phyloP scores from a whole-genome alignment of 2,113 vertebrate species.

The Coracopsis vasa region DNA sequence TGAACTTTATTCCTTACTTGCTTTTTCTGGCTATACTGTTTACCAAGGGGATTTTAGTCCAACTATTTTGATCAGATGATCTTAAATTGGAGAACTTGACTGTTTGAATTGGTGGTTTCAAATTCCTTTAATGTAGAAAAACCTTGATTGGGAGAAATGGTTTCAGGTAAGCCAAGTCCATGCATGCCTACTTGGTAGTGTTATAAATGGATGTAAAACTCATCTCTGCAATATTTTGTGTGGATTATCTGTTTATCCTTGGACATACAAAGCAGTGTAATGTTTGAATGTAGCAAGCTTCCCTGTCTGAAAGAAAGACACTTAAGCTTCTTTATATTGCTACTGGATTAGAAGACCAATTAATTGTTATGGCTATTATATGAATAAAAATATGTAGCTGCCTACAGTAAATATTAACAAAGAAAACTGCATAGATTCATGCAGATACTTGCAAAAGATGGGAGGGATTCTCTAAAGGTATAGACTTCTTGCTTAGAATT shows the following conservation, averaged over 20 bases:
- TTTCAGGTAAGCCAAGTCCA: background rate
- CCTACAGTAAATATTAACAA: background rate
- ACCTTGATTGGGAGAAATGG: background rate
- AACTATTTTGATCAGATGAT: background rate
- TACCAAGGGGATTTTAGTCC: background rate
- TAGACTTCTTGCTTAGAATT: background rate
- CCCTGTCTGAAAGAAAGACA: background rate
- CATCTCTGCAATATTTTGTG: background rate
- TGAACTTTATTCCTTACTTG: background rate
- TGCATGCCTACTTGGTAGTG: background rate
- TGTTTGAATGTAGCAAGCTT: background rate
- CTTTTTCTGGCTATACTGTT: background rate
- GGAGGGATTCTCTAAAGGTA: background rate
- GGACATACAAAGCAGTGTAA: rapidly evolving
- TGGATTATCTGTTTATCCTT: background rate
- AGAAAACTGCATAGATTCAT: background rate
- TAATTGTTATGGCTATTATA: background rate
- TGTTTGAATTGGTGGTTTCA: background rate
- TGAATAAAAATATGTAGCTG: background rate
- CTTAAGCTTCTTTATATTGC: background rate
- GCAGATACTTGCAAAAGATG: background rate
- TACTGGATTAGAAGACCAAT: background rate
- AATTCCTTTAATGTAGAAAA: background rate
- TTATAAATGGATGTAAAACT: background rate
- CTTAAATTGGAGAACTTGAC: background rate